Evolutionary conservation across 2,113 vertebrate species (phyloP), one percentile per base, ranked within the genome.

Genomic region (Seriola quinqueradiata): DNA sequence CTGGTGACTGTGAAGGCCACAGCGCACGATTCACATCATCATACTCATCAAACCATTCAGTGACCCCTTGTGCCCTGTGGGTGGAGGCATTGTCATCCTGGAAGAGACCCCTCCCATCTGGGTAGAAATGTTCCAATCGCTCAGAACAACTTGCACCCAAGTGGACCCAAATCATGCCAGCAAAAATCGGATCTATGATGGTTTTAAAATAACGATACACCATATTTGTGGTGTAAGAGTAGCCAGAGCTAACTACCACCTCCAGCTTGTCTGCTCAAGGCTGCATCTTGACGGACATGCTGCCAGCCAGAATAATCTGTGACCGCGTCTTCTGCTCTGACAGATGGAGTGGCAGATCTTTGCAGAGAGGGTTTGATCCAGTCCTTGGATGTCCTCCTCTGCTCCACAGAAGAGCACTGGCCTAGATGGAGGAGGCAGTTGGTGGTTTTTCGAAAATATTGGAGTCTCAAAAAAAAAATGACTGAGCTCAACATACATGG

Each of bases 301-400:
- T 79, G 71, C 72, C 55, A 65, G 38, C 48, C 71, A 46, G 54
- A 82, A 78, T 66, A 57, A 68, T 76, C 40, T 74, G 55, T 50
- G 61, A 61, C 63, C 63, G 16, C 11, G 38, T 70, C 57, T 66
- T 86, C 79, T 32, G 11, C 76, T 71, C 68, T 57, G 76, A 86
- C 90, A 87, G 84, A 74, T 79, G 86, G 82, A 89, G 68, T 59
- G 66, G 69, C 77, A 73, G 70, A 83, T 84, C 86, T 88, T 73
- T 50, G 48, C 66, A 14, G n/a, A 14, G 23, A 70, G 60, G 65
- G 82, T 82, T 78, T 85, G 77, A 89, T 87, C 66, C n/a, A 65
- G 64, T 71, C 68, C 75, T 84, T 66, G 71, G 76, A 81, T 46
- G 40, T 82, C 71, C 48, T 78, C 73, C 52, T 75, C 59, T 50